Percentiles rank a stretch among this genome's conserved stretches.
Evolutionary conservation across 2,113 vertebrate species (phyloP).

Genomic region (Cyrtonyx montezumae): DNA sequence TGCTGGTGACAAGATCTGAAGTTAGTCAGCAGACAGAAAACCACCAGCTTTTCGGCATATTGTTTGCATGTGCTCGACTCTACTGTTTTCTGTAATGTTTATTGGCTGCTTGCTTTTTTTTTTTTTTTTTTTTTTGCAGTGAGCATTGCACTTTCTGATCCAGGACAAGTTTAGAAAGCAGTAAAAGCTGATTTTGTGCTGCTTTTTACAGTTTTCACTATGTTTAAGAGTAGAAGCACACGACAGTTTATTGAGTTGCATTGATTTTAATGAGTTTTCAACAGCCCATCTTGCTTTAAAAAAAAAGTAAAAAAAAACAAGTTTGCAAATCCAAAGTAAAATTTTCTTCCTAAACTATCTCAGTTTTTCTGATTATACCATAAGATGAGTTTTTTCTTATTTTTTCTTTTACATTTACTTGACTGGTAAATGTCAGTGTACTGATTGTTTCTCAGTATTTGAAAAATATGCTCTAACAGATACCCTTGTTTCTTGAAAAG

Average conservation of each 20-base stretch:
- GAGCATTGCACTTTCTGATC: conserved; percentile 64
- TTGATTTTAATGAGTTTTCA: conserved; percentile 62
- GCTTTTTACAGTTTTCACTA: conserved; percentile 36
- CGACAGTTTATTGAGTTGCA: conserved; percentile 35
- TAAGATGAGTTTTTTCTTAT: conserved; percentile 28
- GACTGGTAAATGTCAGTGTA: neutral
- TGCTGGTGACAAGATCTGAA: conserved; percentile 83
- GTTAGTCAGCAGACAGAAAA: conserved; percentile 81
- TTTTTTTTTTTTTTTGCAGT: conserved; percentile 57
- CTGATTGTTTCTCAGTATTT: neutral
- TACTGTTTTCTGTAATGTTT: conserved; percentile 61
- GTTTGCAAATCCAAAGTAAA: neutral
- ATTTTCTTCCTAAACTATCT: neutral
- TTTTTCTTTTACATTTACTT: neutral
- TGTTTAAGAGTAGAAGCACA: conserved; percentile 53
- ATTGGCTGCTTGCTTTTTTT: conserved; percentile 67
- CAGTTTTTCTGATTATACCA: neutral
- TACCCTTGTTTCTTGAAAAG: neutral
- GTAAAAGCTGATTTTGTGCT: conserved; percentile 51
- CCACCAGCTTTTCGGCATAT: conserved; percentile 62
- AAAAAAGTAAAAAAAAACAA: neutral
- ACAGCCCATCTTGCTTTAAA: conserved; percentile 30
- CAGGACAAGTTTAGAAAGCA: conserved; percentile 50
- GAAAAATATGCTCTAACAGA: neutral
- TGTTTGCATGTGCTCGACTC: conserved; percentile 59